phyloP scores from a whole-genome alignment of 2,888 invertebrate species.

The Lysandra bellargus region DNA sequence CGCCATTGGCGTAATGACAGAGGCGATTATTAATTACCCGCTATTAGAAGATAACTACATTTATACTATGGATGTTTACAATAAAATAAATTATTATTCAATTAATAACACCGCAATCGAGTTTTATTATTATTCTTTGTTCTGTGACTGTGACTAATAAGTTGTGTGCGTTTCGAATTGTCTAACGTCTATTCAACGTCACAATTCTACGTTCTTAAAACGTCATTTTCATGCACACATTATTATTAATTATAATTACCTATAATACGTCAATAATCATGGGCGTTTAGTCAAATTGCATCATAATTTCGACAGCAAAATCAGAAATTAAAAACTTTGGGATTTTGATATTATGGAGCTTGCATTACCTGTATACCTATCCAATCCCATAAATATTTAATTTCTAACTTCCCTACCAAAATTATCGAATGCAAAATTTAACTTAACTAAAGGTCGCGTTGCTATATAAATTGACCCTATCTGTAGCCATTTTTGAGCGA shows the following conservation, averaged over 20 bases:
- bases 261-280: background rate
- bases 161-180: background rate
- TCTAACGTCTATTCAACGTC: background rate
- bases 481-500: too few species aligned
- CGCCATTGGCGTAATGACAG: constrained; percentile 13
- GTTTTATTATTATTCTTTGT: constrained; percentile 16
- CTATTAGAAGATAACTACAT: background rate
- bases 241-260: background rate
- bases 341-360: too few species aligned
- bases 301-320: background rate
- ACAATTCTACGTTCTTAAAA: background rate
- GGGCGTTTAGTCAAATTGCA: background rate
- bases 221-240: background rate
- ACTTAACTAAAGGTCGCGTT: too few species aligned
- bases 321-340: background rate
- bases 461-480: too few species aligned
- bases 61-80: constrained; percentile 8
- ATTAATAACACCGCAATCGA: background rate
- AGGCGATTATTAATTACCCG: background rate
- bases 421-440: too few species aligned
- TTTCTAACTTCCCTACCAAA: too few species aligned
- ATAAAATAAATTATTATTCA: constrained; percentile 5
- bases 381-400: too few species aligned
- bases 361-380: too few species aligned
- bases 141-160: background rate